Base-by-base conservation (phyloP, 2,113 vertebrate species). In the Esox niger region DNA sequence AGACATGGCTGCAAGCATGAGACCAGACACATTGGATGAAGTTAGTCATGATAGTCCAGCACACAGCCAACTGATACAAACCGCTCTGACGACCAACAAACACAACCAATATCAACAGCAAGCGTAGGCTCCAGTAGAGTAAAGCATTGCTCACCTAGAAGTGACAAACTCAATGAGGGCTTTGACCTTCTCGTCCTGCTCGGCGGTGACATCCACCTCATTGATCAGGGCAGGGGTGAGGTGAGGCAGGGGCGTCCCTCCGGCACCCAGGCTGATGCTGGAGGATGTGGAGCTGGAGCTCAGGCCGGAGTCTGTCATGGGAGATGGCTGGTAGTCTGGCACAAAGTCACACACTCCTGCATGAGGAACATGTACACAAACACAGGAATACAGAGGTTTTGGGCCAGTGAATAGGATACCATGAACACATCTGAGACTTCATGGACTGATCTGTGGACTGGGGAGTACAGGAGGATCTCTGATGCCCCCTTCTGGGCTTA, bases 231-330 rank as follows among this genome's bases (percentile, higher is more conserved):
- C 90, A 71, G 94, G 90, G 23, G 96, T 92, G 54, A 98, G 93
- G 66, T 96, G 95, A 62, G 96, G 93, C 77, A 73, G 88, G 77
- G 80, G 89, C 92, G 77, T 87, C 88, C 80, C 7, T 83, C 85
- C 0, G 91, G 92, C 90, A 69, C 97, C 97, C 55, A 97, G 91
- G 82, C 96, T 99, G 86, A 98, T 96, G 80, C 97, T 98, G 88
- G 97, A 98, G 72, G 96, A 98, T 62, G 97, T 99, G 91, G 97
- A 99, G 88, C 95, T 96, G 62, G 94, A 96, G 88, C 97, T 99
- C 77, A 99, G 94, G 87, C 96, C 96, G 54, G 97, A 99, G 92
- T 98, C 97, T 0, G 96, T 99, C 96, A 98, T 95, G 7, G 96
- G 96, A 68, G 97, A 99, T 35, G 95, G 93, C 90, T 99, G 96